Evolutionary conservation across 53 echinoderm and acorn worm genomes (phyloP), one percentile per base, ranked within the genome.

Genomic region (Henricia sp.): DNA sequence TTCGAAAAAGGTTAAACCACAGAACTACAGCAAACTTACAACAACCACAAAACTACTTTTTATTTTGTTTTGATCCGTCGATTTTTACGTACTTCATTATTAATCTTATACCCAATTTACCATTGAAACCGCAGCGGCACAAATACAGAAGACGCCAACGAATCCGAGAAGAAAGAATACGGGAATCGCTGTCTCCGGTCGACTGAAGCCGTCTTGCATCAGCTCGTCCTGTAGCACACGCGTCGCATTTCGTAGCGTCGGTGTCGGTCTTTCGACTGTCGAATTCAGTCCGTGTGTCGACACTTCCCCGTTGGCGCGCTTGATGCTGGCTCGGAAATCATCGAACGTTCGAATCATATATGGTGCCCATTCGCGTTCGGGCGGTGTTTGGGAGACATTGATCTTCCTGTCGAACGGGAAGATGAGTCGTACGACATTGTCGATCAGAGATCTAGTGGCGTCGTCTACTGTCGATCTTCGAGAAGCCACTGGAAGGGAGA

Each of bases 111-210:
- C n/a, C n/a, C 16, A 20, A 73, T 46, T 48, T 35, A 80, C 80
- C 80, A 80, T 16, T 12, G 33, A 30, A 36, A 80, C 24, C 33
- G 80, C 80, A 6, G 30, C 24, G 10, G 50, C 64, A 10, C 44
- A 62, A 25, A 64, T 32, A 43, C 80, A 80, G 17, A 80, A 62
- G 29, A 80, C 62, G 21, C n/a, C 46, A 48, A 63, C 46, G 13
- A 80, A 48, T 23, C 80, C 80, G 20, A 80, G 33, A 16, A 43
- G 63, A 40, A 50, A 30, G 60, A 77, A 42, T 58, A 77, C 3
- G n/a, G 80, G 80, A 14, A 80, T 80, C 12, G 41, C 33, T 30
- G 64, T 64, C 0, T 20, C 48, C 14, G 65, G 50, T 5, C 63
- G 46, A 19, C 1, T 33, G 64, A 64, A n/a, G 29, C 63, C 65